phyloP scores from a whole-genome alignment of 2,797 vertebrate genomes.

The Momotus momota region DNA sequence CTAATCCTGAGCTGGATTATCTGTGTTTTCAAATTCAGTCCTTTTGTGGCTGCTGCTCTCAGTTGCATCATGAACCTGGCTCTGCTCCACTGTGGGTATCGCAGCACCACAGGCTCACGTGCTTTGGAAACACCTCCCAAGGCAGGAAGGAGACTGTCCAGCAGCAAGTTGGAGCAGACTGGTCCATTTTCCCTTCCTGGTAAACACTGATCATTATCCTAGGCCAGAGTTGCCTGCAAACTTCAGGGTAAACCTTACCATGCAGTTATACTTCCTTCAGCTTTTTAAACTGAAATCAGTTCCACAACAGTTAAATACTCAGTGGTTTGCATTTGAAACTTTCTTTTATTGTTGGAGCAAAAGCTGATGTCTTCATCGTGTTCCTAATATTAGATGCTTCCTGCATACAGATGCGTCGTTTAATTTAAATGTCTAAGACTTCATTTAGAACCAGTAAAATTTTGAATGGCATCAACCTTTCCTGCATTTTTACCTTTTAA shows the following conservation, averaged over 20 bases:
- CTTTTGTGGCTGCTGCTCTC: not conserved
- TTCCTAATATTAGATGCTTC: not conserved
- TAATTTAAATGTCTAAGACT: not conserved
- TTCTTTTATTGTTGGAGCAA: not conserved
- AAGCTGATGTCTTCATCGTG: not conserved
- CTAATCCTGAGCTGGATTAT: constrained; percentile 51
- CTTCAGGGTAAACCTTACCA: not conserved
- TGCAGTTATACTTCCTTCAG: not conserved
- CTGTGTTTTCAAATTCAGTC: not conserved
- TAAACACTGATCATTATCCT: not conserved
- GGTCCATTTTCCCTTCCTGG: not conserved
- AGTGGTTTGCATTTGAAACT: not conserved
- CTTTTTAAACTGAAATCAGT: not conserved
- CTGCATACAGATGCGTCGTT: not conserved
- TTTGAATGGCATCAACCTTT: not conserved
- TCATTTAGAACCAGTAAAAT: not conserved
- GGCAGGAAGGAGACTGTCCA: not conserved
- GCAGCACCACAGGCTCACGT: not conserved
- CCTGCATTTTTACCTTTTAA: constrained; percentile 16
- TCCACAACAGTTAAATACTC: not conserved
- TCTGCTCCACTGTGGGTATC: accelerated
- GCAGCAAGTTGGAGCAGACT: not conserved
- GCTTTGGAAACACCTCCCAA: not conserved
- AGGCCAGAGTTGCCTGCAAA: not conserved
- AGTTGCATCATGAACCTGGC: not conserved